These are phyloP conservation scores for Porites lutea DNA, from an alignment of 64 coral and sea anemone species.

Conservation along the genomic window DNA sequence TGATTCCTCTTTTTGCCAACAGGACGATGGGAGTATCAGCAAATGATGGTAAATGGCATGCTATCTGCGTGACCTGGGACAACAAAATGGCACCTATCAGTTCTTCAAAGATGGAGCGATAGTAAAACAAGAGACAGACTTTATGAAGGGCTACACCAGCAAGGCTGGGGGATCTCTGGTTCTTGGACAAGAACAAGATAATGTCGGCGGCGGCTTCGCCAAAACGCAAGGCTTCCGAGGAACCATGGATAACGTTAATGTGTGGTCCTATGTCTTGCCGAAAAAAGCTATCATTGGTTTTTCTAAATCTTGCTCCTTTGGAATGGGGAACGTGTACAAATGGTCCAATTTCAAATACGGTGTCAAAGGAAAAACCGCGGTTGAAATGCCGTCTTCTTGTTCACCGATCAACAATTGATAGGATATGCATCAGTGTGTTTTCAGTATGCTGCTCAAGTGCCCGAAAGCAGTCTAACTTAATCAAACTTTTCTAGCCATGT, in stretches of 20 bases:
- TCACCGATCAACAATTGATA: too few relatives aligned
- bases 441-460: too few relatives aligned
- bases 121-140: not conserved
- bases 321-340: not conserved
- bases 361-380: not conserved
- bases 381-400: not conserved
- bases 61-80: slow-evolving; percentile 28
- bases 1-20: too few relatives aligned
- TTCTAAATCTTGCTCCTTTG: not conserved
- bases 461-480: too few relatives aligned
- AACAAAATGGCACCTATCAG: not conserved
- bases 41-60: slow-evolving; percentile 51
- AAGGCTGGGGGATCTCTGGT: slow-evolving; percentile 48
- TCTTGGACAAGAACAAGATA: slow-evolving; percentile 50
- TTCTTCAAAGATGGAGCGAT: slow-evolving; percentile 46
- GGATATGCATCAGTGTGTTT: too few relatives aligned
- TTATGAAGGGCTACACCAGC: not conserved
- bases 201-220: slow-evolving; percentile 74
- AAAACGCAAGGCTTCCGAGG: too few relatives aligned
- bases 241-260: not conserved
- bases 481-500: too few relatives aligned
- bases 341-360: not conserved
- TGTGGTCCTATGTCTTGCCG: not conserved
- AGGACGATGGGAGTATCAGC: not conserved
- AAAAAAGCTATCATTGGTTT: not conserved